Percentiles rank a stretch among this genome's conserved stretches.
phyloP scores from a whole-genome alignment of 2,797 vertebrate genomes.

The Enteromius argenteus region DNA sequence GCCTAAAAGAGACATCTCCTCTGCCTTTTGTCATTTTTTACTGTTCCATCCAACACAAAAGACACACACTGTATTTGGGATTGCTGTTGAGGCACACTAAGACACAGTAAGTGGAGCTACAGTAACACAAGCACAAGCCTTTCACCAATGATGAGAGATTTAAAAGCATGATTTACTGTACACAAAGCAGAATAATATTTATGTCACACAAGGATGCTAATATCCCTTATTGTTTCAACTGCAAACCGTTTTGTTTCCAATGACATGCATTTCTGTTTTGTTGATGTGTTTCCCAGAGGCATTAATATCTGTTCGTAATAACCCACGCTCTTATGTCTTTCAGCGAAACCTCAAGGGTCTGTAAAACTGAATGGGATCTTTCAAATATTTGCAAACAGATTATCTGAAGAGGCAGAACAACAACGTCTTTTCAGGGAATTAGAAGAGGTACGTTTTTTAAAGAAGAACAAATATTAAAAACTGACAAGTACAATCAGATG shows the following conservation, averaged over 20 bases:
- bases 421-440: slow-evolving; percentile 29
- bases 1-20: not conserved
- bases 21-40: not conserved
- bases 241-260: not conserved
- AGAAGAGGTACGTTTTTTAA: slow-evolving; percentile 26
- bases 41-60: slow-evolving; percentile 9
- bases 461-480: slow-evolving; percentile 1
- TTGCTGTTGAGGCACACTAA: slow-evolving; percentile 33
- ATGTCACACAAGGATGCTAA: not conserved
- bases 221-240: not conserved
- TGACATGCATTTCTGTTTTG: not conserved
- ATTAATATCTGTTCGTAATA: not conserved
- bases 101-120: slow-evolving; percentile 18
- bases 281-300: not conserved
- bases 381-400: slow-evolving; percentile 31
- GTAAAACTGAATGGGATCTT: not conserved
- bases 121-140: not conserved
- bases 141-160: not conserved
- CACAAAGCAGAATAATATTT: not conserved
- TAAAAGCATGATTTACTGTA: not conserved
- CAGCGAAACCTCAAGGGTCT: not conserved
- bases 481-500: slow-evolving; percentile 4
- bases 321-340: not conserved
- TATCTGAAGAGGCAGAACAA: slow-evolving; percentile 42
- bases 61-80: slow-evolving; percentile 18